Evolutionary conservation across 2,113 vertebrate genomes (phyloP).

Genomic region (Marmota monax): DNA sequence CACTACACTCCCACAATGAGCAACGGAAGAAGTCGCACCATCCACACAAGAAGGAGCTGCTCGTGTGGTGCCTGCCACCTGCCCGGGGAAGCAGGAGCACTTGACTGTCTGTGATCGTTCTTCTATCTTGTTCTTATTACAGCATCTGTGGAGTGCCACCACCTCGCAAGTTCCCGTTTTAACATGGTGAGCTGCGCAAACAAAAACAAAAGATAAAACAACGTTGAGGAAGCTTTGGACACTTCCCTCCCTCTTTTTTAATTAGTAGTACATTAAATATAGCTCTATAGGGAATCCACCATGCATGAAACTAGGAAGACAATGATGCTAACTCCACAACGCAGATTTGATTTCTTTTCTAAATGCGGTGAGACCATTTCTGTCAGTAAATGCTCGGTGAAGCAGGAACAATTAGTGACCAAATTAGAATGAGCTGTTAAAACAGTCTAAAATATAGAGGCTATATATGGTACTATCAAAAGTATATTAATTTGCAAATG

Average conservation of each 20-base stretch:
- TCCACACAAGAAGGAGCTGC: slow-evolving; percentile 98
- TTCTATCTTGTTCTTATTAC: slow-evolving; percentile 99
- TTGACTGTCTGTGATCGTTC: slow-evolving; percentile 99
- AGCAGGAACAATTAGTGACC: slow-evolving; percentile 65
- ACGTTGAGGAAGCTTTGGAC: slow-evolving; percentile 35
- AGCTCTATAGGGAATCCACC: slow-evolving; percentile 57
- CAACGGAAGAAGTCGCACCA: slow-evolving; percentile 89
- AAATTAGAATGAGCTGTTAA: slow-evolving; percentile 8
- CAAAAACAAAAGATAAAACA: slow-evolving; percentile 71
- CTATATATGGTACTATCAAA: slow-evolving; percentile 52
- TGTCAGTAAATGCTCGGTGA: slow-evolving; percentile 73
- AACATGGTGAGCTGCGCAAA: slow-evolving; percentile 93
- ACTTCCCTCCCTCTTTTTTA: slow-evolving; percentile 38
- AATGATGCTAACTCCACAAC: slow-evolving; percentile 50
- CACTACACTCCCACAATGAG: not conserved
- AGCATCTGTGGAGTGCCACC: slow-evolving; percentile 98
- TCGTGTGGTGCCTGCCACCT: slow-evolving; percentile 98
- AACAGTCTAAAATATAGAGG: slow-evolving; percentile 54
- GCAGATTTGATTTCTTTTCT: slow-evolving; percentile 77
- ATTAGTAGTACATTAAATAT: slow-evolving; percentile 77
- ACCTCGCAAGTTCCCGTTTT: slow-evolving; percentile 98
- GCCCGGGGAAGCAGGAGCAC: slow-evolving; percentile 99
- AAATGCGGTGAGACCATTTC: slow-evolving; percentile 59
- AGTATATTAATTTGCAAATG: slow-evolving; percentile 60
- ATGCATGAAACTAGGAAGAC: slow-evolving; percentile 74